Evolutionary conservation across 2,113 vertebrate species (phyloP), one percentile per base, ranked within the genome.

Genomic region (Tachysurus vachellii): DNA sequence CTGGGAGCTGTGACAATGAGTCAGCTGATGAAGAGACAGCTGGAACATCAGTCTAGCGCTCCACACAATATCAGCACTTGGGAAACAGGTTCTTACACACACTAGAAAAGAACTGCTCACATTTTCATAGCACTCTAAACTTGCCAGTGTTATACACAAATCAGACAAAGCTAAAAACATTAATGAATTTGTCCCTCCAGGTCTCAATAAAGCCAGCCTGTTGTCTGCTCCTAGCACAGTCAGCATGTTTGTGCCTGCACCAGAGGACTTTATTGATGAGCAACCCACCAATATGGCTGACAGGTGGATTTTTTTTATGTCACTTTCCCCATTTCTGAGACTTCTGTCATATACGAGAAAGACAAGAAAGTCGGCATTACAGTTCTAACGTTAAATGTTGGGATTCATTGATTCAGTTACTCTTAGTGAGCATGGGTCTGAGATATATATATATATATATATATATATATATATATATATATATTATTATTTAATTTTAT

Each of bases 61-160:
- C 98, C 98, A 28, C 98, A 99, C 94, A 98, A 98, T 96, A 97
- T 99, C 96, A 97, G 96, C 96, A 99, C 94, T 90, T 98, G 98
- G 98, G 98, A 99, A 90, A 97, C 97, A 88, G 98, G 98, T 84
- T 57, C 64, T 82, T 54, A 82, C 6, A 42, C 66, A 73, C 31
- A 47, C 19, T 81, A 57, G 21, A 28, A 66, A 61, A 42, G 0
- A n/a, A 66, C 5, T 26, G 12, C 28, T 66, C 23, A 57, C 17
- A 36, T 56, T 59, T 8, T 21, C 21, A 5, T 23, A 50, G 36
- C 23, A 26, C 1, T 6, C 31, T 75, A 26, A 54, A 28, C 3
- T 10, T 57, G 3, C 14, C 10, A 2, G 4, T 75, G 10, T 17
- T n/a, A 42, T 17, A 23, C 26, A 12, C 23, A 70, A 16, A 11